phyloP scores from a whole-genome alignment of 2,113 vertebrate genomes.

The Pomatorhinus ruficollis region DNA sequence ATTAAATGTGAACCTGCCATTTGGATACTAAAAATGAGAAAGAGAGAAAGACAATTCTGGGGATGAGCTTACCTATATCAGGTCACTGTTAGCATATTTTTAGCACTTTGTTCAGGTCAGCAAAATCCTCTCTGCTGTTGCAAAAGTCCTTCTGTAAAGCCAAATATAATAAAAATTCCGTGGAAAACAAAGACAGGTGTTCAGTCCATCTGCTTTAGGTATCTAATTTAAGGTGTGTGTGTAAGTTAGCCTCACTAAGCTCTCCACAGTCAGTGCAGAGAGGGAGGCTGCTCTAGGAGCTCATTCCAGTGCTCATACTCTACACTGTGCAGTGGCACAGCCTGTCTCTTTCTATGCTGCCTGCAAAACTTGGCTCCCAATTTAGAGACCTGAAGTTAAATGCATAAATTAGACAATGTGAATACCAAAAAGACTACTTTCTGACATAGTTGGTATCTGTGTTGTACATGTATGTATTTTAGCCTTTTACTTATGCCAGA shows the following conservation, averaged over 20 bases:
- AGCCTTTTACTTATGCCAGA: not conserved
- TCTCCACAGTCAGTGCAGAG: not conserved
- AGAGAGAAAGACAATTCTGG: not conserved
- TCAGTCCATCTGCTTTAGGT: constrained; percentile 50
- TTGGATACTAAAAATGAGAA: not conserved
- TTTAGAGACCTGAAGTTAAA: constrained; percentile 7
- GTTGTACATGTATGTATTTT: not conserved
- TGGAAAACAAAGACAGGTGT: constrained; percentile 31
- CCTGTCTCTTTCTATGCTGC: not conserved
- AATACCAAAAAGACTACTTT: not conserved
- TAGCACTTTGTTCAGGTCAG: not conserved
- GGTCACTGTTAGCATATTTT: not conserved
- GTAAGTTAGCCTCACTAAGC: not conserved
- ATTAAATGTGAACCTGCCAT: not conserved
- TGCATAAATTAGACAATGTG: not conserved
- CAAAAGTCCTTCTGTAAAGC: not conserved
- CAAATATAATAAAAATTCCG: not conserved
- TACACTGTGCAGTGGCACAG: not conserved
- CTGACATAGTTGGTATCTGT: not conserved
- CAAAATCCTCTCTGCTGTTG: not conserved
- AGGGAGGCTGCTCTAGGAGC: not conserved
- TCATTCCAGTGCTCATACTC: not conserved
- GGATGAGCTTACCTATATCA: not conserved
- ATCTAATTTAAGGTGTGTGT: constrained; percentile 21
- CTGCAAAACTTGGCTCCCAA: not conserved